Evolutionary conservation across 2,113 vertebrate species (phyloP), one percentile per base, ranked within the genome.

Genomic region (Rhinichthys klamathensis): DNA sequence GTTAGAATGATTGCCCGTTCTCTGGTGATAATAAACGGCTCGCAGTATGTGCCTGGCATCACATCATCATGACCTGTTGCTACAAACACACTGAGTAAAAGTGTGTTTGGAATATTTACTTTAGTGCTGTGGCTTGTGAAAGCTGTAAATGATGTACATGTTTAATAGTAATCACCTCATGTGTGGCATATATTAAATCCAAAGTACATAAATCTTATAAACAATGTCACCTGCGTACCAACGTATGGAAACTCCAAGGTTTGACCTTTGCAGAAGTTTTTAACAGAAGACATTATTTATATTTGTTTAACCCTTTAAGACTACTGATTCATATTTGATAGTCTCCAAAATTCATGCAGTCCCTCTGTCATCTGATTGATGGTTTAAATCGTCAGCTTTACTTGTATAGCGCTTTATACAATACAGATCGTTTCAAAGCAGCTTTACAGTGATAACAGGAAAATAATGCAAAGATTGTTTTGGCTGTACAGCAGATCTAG

Each of bases 21-120:
- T 84, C 72, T 74, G 86, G 82, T 86, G 87, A 54, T 86, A 89
- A 91, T 90, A 89, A 89, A 79, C 9, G 38, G 90, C 88, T 85
- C 87, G 89, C 88, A 77, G 84, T 78, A 85, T 74, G 76, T 51
- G 38, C n/a, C 73, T 86, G 87, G 87, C 86, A 89, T 77, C 65
- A 69, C 60, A 16, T 25, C 70, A 56, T 75, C 51, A 38, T 81
- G 73, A 85, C 76, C 81, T 84, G 46, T 41, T 41, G 8, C 41
- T 41, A 41, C 41, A 41, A 41, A 41, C 84, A 87, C 81, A 63
- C 84, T 77, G 69, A 80, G 56, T 56, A 38, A 41, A 80, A 46
- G 46, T 15, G 35, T 76, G 70, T 8, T 23, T 25, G 41, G 18
- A 35, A 63, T 75, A 76, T 74, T 76, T 84, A 65, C 23, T 65